These are phyloP conservation scores for Enteromius radiatus DNA, from an alignment of 2,797 vertebrate species.

Conservation along the genomic window DNA sequence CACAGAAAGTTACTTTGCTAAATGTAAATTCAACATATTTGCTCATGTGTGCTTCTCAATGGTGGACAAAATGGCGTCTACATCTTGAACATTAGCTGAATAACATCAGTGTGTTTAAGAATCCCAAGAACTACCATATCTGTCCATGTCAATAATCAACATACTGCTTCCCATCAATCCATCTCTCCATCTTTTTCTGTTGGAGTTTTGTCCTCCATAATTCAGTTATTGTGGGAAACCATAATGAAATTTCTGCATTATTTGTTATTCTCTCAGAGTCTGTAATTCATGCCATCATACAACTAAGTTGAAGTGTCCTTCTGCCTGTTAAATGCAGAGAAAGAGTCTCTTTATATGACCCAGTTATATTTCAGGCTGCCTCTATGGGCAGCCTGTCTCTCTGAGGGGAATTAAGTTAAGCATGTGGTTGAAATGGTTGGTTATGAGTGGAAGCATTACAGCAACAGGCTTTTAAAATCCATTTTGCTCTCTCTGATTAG, in stretches of 20 bases:
- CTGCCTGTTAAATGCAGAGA: slow-evolving; percentile 59
- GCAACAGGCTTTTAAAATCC: slow-evolving; percentile 79
- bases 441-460: slow-evolving; percentile 75
- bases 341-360: slow-evolving; percentile 72
- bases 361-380: slow-evolving; percentile 68
- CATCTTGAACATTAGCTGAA: slow-evolving; percentile 30
- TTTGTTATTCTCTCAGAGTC: slow-evolving; percentile 78
- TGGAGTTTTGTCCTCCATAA: slow-evolving; percentile 71
- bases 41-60: background rate
- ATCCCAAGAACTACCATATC: slow-evolving; percentile 65
- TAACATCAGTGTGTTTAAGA: slow-evolving; percentile 44
- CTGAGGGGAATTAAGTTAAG: slow-evolving; percentile 78
- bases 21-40: background rate
- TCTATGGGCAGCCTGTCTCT: slow-evolving; percentile 66
- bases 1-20: background rate
- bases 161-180: slow-evolving; percentile 77
- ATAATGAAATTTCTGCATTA: slow-evolving; percentile 78
- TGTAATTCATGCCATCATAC: slow-evolving; percentile 72
- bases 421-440: slow-evolving; percentile 73
- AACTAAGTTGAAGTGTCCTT: slow-evolving; percentile 65
- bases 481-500: slow-evolving; percentile 79
- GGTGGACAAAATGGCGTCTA: slow-evolving; percentile 20
- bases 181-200: slow-evolving; percentile 77
- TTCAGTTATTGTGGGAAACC: slow-evolving; percentile 71
- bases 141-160: slow-evolving; percentile 73